Conservation (phyloP, 2,888 invertebrate species). For the Platycheirus rosarum region DNA sequence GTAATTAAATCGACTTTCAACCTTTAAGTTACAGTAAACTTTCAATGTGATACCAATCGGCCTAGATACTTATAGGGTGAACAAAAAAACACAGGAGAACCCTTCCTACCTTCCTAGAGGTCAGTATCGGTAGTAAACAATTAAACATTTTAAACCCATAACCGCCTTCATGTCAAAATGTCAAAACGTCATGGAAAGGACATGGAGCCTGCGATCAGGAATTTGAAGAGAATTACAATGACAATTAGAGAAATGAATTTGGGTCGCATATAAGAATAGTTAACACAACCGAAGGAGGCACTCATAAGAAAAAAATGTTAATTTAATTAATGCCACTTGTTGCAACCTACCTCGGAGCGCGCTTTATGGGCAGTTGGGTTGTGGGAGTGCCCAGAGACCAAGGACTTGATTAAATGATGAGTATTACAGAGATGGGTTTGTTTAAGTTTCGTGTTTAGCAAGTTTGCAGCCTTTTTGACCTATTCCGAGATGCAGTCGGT, state of each 20-base stretch:
- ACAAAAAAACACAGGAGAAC: neutral
- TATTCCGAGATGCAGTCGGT: too few species aligned
- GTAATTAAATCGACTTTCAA: constrained; percentile 9
- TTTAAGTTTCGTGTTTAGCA: too few species aligned
- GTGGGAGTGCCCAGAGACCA: neutral
- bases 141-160: neutral
- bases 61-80: neutral
- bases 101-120: constrained; percentile 2
- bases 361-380: constrained; percentile 1
- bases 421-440: too few species aligned
- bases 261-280: neutral
- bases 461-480: too few species aligned
- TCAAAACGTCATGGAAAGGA: neutral
- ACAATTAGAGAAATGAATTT: neutral
- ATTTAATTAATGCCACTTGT: constrained; percentile 22
- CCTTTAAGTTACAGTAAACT: constrained; percentile 1
- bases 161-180: neutral
- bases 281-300: neutral
- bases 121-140: neutral
- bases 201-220: neutral
- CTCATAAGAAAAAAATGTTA: neutral
- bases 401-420: neutral
- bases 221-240: neutral
- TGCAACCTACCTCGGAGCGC: constrained; percentile 8
- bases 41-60: neutral